A percentile compares a stretch with the other conserved stretches of the same genome.
Conservation (phyloP, 2,888 invertebrate species). For the Meiosimyza platycephala region DNA sequence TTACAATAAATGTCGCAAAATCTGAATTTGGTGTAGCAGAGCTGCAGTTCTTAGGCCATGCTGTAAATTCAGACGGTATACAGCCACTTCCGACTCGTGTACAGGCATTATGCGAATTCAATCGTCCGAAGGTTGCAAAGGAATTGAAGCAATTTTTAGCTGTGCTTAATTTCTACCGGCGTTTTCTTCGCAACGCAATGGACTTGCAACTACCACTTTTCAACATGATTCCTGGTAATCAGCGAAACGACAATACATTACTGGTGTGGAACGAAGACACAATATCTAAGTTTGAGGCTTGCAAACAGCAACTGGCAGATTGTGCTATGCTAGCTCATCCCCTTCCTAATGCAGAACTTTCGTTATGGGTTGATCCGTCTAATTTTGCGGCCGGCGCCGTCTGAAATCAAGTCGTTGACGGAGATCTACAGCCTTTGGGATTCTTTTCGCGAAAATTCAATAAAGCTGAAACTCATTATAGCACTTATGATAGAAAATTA, state of each 20-base stretch:
- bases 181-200: too few relatives aligned
- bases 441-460: slow-evolving; percentile 61
- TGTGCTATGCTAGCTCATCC: too few relatives aligned
- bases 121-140: neutral
- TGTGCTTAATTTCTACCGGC: too few relatives aligned
- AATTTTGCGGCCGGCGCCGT: too few relatives aligned
- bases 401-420: too few relatives aligned
- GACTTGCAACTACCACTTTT: neutral
- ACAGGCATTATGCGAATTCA: neutral
- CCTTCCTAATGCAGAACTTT: too few relatives aligned
- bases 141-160: too few relatives aligned
- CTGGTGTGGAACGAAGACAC: neutral
- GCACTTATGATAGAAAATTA: slow-evolving; percentile 62
- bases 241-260: too few relatives aligned
- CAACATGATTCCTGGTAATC: slow-evolving; percentile 1
- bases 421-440: slow-evolving; percentile 53
- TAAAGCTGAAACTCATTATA: slow-evolving; percentile 56
- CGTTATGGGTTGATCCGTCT: too few relatives aligned
- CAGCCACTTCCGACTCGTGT: slow-evolving; percentile 3
- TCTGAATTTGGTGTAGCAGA: slow-evolving; percentile 45
- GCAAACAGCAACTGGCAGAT: slow-evolving; percentile 3
- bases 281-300: neutral
- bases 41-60: slow-evolving; percentile 16
- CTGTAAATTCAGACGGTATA: slow-evolving; percentile 5
- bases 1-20: too few relatives aligned